Evolutionary conservation across 1,140 invertebrate species (phyloP).

Genomic region (Orius laevigatus): DNA sequence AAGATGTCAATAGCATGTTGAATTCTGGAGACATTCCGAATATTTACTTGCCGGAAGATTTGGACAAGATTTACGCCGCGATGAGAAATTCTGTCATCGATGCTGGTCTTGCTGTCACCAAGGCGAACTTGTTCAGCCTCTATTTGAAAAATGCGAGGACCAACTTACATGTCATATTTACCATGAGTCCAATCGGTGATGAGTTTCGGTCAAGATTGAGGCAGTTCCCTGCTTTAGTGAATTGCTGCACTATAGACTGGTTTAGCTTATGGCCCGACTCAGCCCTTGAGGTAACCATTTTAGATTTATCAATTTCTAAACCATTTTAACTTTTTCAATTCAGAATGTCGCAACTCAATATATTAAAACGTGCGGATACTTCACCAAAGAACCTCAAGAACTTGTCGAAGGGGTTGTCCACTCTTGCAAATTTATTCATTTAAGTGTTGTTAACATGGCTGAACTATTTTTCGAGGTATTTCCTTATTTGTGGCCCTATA

Average conservation of each 20-base stretch:
- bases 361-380: too few relatives aligned
- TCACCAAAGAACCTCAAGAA: slow-evolving; percentile 21
- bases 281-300: slow-evolving; percentile 33
- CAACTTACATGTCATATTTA: slow-evolving; percentile 43
- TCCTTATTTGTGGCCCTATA: neutral
- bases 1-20: slow-evolving; percentile 50
- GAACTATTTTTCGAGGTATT: slow-evolving; percentile 30
- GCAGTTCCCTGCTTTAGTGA: slow-evolving; percentile 56
- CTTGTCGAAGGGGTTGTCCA: slow-evolving; percentile 35
- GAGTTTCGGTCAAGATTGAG: slow-evolving; percentile 44
- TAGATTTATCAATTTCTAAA: neutral
- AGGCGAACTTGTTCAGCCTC: slow-evolving; percentile 50
- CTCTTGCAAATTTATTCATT: slow-evolving; percentile 44
- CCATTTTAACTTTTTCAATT: neutral
- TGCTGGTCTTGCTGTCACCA: slow-evolving; percentile 45
- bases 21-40: slow-evolving; percentile 54
- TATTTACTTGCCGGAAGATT: slow-evolving; percentile 43
- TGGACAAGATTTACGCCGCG: slow-evolving; percentile 40
- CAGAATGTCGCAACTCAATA: slow-evolving; percentile 31
- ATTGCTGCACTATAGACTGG: slow-evolving; percentile 63
- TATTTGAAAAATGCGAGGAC: slow-evolving; percentile 46
- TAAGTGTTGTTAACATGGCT: slow-evolving; percentile 40
- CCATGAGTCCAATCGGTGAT: slow-evolving; percentile 53
- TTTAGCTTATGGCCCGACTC: slow-evolving; percentile 41
- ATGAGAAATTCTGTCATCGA: slow-evolving; percentile 44